Evolutionary conservation across 2,113 vertebrate genomes (phyloP), one percentile per base, ranked within the genome.

Genomic region (Xiphias gladius): DNA sequence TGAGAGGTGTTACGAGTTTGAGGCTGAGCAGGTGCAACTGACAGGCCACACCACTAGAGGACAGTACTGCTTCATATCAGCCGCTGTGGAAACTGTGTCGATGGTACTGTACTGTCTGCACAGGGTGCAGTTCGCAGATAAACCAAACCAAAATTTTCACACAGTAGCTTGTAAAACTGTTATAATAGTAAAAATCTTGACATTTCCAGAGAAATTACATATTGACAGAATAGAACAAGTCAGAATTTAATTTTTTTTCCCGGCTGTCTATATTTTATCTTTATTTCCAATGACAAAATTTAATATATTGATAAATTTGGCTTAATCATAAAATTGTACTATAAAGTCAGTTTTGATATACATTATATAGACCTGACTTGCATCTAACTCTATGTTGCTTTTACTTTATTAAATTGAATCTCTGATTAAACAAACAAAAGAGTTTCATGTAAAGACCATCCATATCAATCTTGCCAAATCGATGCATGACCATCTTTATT

Each of bases 401-500:
- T 72, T 17, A 8, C 37, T 24, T 7, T 30, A 73, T 20, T 50
- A 8, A 13, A 58, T 73, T 39, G 67, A 28, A 83, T 50, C 41
- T 20, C 46, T 43, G 20, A 63, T 32, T 0, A 22, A 1, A 52
- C 7, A 61, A 82, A 80, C 14, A 1, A 58, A 67, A 52, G 6
- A 2, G n/a, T 24, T 62, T 70, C 2, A 30, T 55, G 11, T 32
- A 37, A 66, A 67, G 46, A 81, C 16, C 10, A 73, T n/a, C 20
- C n/a, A 54, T 32, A 32, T 57, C 32, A 39, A 5, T 75, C 17
- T 37, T 65, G 0, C 11, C 16, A 63, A 66, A 76, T 52, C 37
- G 48, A 4, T 50, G 67, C 58, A 58, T 72, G n/a, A 79, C 19
- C 46, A 65, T 46, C 48, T 85, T 83, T 81, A 86, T 84, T 85